These are phyloP conservation scores for Pyrrhia umbra DNA, from an alignment of 2,888 invertebrate genomes.

Conservation along the genomic window DNA sequence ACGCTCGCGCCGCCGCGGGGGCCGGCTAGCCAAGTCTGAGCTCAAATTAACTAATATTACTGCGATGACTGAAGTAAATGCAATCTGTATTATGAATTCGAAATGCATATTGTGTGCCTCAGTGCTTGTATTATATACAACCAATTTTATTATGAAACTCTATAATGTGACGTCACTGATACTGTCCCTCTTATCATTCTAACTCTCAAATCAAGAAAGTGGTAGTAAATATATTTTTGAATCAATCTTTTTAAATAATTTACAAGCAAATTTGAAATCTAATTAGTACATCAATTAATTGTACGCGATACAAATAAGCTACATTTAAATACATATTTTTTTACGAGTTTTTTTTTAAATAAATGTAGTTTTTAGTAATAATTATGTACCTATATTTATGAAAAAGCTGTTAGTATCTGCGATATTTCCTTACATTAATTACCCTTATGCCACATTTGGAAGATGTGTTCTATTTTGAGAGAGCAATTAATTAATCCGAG, in stretches of 20 bases:
- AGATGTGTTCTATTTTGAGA: neutral
- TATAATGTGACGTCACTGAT: too few relatives aligned
- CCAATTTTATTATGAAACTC: neutral
- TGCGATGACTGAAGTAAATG: slow-evolving; percentile 18
- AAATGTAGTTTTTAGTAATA: neutral
- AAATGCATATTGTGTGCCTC: neutral
- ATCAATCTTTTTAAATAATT: too few relatives aligned
- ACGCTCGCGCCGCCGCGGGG: slow-evolving; percentile 77
- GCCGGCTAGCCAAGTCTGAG: slow-evolving; percentile 44
- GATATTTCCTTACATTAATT: slow-evolving; percentile 5
- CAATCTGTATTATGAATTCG: neutral
- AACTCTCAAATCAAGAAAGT: too few relatives aligned
- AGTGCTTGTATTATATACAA: too few relatives aligned
- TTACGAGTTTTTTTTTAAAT: too few relatives aligned
- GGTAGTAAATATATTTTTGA: too few relatives aligned
- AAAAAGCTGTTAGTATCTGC: neutral
- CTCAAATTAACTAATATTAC: slow-evolving; percentile 39
- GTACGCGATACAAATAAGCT: too few relatives aligned
- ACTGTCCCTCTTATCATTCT: too few relatives aligned
- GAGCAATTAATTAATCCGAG: neutral
- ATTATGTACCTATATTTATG: too few relatives aligned
- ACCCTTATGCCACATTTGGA: neutral
- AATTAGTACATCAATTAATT: too few relatives aligned
- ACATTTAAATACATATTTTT: too few relatives aligned
- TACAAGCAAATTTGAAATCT: too few relatives aligned